These are phyloP conservation scores for Neogobius melanostomus DNA, from an alignment of 2,113 vertebrate genomes.

Conservation along the genomic window DNA sequence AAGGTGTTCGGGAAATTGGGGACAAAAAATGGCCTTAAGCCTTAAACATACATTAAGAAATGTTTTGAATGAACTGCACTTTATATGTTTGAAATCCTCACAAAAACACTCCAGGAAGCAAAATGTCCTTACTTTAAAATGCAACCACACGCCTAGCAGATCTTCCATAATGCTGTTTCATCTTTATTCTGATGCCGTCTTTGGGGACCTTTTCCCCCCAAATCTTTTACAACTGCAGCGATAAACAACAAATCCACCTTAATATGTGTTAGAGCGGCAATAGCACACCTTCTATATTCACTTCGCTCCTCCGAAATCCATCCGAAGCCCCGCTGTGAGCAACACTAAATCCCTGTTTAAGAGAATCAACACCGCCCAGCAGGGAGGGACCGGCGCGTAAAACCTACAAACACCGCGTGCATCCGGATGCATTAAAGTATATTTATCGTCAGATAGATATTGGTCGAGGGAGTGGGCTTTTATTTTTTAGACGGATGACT, in stretches of 20 bases:
- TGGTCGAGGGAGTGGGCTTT: neutral
- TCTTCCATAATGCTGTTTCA: neutral
- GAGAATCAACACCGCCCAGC: constrained; percentile 31
- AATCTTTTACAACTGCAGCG: constrained; percentile 37
- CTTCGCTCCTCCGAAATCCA: constrained; percentile 32
- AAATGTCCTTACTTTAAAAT: neutral
- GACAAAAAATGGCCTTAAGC: no score
- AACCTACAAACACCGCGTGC: constrained; percentile 8
- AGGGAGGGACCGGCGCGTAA: constrained; percentile 15
- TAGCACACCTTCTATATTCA: constrained; percentile 25
- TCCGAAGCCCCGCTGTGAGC: constrained; percentile 29
- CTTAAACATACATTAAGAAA: no score
- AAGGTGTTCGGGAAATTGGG: no score
- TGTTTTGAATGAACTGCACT: no score
- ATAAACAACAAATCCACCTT: constrained; percentile 42
- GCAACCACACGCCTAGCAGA: neutral
- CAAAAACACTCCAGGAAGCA: neutral
- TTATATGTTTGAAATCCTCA: neutral
- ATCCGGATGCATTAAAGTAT: constrained; percentile 4
- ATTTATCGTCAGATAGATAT: constrained; percentile 4
- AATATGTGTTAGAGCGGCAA: constrained; percentile 1
- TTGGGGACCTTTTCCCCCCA: neutral
- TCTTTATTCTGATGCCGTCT: constrained; percentile 17
- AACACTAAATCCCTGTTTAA: constrained; percentile 46
- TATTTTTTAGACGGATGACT: constrained; percentile 2